Conservation (phyloP, 1,140 invertebrate species). For the Drosophila sproati region DNA sequence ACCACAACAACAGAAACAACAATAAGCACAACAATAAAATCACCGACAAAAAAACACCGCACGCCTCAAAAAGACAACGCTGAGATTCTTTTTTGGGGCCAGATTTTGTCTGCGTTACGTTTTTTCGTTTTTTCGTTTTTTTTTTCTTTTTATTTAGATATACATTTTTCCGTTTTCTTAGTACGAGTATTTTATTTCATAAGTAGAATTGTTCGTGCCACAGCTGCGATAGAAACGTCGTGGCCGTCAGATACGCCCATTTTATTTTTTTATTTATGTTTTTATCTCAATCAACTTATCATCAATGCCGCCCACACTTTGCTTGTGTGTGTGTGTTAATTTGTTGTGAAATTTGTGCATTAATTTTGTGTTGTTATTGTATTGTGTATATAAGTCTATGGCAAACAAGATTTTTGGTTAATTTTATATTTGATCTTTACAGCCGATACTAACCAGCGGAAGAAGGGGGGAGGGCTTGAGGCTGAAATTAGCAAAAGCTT, state of each 20-base stretch:
- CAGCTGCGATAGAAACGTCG: slow-evolving; percentile 53
- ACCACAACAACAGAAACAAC: slow-evolving; percentile 9
- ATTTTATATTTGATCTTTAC: slow-evolving; percentile 8
- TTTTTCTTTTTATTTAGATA: not conserved
- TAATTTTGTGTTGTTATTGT: slow-evolving; percentile 59
- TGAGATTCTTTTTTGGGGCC: slow-evolving; percentile 46
- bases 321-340: slow-evolving; percentile 46
- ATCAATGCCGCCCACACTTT: slow-evolving; percentile 20
- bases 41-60: not conserved
- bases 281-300: slow-evolving; percentile 3
- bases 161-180: not conserved
- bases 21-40: slow-evolving; percentile 17
- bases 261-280: slow-evolving; percentile 7
- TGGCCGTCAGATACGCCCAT: slow-evolving; percentile 26
- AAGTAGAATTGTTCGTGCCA: slow-evolving; percentile 33
- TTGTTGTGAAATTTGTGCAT: slow-evolving; percentile 68
- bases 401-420: slow-evolving; percentile 14
- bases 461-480: no score
- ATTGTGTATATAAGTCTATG: slow-evolving; percentile 4
- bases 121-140: slow-evolving; percentile 25
- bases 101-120: slow-evolving; percentile 38
- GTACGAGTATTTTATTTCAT: slow-evolving; percentile 17
- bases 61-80: slow-evolving; percentile 37
- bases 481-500: not conserved
- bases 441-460: not conserved